A percentile compares a stretch with the other conserved stretches of the same genome.
Evolutionary conservation across 2,113 vertebrate genomes (phyloP).

Genomic region (Pimephales promelas): DNA sequence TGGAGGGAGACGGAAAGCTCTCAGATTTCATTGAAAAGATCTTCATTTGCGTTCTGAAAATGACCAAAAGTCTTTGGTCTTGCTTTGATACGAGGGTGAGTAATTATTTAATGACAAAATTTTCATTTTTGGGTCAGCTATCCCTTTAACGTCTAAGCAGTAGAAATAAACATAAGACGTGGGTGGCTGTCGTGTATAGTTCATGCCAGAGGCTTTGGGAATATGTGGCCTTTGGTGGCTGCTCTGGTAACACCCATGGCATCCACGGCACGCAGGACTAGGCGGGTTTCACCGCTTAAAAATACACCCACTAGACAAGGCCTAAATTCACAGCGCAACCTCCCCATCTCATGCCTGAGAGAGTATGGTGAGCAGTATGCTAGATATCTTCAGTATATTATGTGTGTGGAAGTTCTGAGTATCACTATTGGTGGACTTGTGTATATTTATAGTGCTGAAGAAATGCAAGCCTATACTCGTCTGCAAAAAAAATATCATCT

Average conservation of each 20-base stretch:
- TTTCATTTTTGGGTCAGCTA: no score
- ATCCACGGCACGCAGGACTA: slow-evolving; percentile 64
- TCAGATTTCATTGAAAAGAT: no score
- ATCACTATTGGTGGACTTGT: slow-evolving; percentile 3
- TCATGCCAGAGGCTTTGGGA: slow-evolving; percentile 53
- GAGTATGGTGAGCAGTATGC: neutral
- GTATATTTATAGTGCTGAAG: neutral
- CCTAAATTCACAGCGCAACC: slow-evolving; percentile 58
- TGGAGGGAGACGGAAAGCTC: no score
- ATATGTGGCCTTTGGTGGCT: slow-evolving; percentile 65
- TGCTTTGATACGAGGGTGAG: no score
- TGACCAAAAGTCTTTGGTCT: no score
- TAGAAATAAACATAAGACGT: neutral
- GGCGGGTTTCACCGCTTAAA: slow-evolving; percentile 71
- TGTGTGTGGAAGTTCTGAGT: slow-evolving; percentile 1
- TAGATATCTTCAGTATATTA: slow-evolving; percentile 18
- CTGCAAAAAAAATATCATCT: slow-evolving; percentile 5
- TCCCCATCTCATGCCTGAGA: slow-evolving; percentile 19
- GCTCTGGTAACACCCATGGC: slow-evolving; percentile 69
- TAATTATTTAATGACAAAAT: no score
- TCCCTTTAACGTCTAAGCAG: neutral
- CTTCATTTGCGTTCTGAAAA: no score
- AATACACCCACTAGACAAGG: slow-evolving; percentile 70
- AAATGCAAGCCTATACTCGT: neutral
- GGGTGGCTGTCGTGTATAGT: slow-evolving; percentile 30